Base-by-base conservation (phyloP, 2,113 vertebrate genomes). In the Apodemus sylvaticus region DNA sequence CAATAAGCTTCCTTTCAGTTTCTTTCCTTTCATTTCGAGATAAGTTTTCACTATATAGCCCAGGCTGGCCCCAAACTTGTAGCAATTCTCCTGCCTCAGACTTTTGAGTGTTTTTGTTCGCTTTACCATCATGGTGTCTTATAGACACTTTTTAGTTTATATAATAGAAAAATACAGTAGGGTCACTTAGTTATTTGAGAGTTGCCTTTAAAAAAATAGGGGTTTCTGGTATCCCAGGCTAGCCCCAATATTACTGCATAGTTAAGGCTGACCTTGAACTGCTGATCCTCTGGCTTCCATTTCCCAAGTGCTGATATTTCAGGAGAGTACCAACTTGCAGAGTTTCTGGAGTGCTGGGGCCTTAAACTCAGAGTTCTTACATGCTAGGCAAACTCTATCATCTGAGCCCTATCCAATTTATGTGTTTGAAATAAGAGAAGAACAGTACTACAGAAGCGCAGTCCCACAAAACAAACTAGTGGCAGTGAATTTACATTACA, bases 91-190 rank as follows among this genome's bases (percentile, higher is more conserved):
- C 60, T 70, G 42, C 85, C 85, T 86, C 19, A 24, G 31, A 3
- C 42, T 86, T 66, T 45, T 20, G 31, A 70, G 19, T 68, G 6
- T 45, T 62, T 62, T 83, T 58, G 9, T 86, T 86, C 48, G 60
- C 39, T 45, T 45, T 71, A 58, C 14, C 55, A 58, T 58, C 4
- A 58, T 58, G 55, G 55, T 58, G 53, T 58, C 55, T 58, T 58
- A 78, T 77, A 48, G 94, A 93, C 12, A 90, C 85, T 24, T 70
- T 95, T 34, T 4, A 79, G 42, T 89, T 95, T 58, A 51, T 9
- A 76, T 83, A 83, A 87, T 64, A 90, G 39, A n/a, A 58, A 74
- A 91, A 88, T 77, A 88, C 58, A 17, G 8, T 58, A 77, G 29
- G 19, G 16, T 62, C 53, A 64, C 42, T 83, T 58, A 58, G 82